Conservation (phyloP, 2,113 vertebrate genomes). For the Misgurnus mizolepis region DNA sequence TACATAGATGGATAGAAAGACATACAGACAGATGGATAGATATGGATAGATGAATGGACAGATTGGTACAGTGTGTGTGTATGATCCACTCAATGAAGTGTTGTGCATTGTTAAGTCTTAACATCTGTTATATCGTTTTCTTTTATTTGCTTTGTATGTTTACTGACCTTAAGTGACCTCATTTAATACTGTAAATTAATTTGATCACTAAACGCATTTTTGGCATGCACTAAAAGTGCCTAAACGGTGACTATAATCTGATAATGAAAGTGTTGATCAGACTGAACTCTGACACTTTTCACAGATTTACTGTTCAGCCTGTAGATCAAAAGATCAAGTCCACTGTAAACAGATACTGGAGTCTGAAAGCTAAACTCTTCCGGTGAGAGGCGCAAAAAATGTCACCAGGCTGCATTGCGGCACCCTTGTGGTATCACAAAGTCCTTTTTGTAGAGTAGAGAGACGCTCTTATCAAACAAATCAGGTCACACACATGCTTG, state of each 20-base stretch:
- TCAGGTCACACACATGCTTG: not conserved
- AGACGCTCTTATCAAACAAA: slow-evolving; percentile 1
- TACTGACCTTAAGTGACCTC: too few relatives aligned
- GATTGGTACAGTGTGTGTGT: too few relatives aligned
- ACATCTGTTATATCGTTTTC: too few relatives aligned
- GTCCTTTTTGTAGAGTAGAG: not conserved
- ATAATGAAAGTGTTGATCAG: slow-evolving; percentile 25
- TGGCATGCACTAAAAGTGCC: not conserved
- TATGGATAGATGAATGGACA: too few relatives aligned
- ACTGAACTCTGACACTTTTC: slow-evolving; percentile 20
- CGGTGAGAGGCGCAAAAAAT: slow-evolving; percentile 54
- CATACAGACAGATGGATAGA: too few relatives aligned
- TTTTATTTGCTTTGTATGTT: too few relatives aligned
- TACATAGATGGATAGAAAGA: not conserved
- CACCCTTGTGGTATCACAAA: slow-evolving; percentile 45
- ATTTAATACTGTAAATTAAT: too few relatives aligned
- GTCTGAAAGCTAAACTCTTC: slow-evolving; percentile 28
- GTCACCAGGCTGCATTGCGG: slow-evolving; percentile 54
- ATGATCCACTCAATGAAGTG: too few relatives aligned
- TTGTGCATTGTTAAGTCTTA: too few relatives aligned
- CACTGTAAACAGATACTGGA: slow-evolving; percentile 36
- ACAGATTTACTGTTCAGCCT: not conserved
- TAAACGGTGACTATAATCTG: slow-evolving; percentile 6
- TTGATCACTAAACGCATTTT: too few relatives aligned
- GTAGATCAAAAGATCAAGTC: slow-evolving; percentile 14